These are phyloP conservation scores for Physocephala rufipes DNA, from an alignment of 2,888 invertebrate genomes.

Conservation along the genomic window DNA sequence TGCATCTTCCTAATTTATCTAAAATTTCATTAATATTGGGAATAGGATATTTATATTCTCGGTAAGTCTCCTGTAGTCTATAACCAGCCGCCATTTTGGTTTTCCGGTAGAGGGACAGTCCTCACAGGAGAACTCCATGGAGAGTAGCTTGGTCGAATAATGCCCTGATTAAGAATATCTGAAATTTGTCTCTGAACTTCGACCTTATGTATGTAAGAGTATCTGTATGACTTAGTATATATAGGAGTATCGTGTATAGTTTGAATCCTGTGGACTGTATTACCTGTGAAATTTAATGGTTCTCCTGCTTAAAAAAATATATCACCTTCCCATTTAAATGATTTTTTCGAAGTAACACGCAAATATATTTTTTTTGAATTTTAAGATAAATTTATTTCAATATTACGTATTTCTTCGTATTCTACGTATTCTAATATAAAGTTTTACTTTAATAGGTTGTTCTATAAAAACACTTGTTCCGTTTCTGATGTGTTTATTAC, in stretches of 20 bases:
- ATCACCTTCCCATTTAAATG: conserved; percentile 2
- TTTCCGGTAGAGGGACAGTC: conserved; percentile 29
- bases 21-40: conserved; percentile 31
- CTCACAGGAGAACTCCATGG: conserved; percentile 33
- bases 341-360: neutral
- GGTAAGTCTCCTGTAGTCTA: conserved; percentile 34
- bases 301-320: conserved; percentile 23
- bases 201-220: conserved; percentile 26
- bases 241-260: conserved; percentile 27
- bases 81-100: conserved; percentile 35
- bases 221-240: conserved; percentile 17
- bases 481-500: neutral
- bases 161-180: conserved; percentile 33
- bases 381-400: neutral
- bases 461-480: neutral
- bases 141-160: conserved; percentile 26
- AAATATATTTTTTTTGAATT: neutral
- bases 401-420: conserved; percentile 3
- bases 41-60: conserved; percentile 29
- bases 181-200: conserved; percentile 30
- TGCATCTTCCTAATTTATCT: conserved; percentile 25
- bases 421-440: neutral
- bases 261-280: conserved; percentile 12
- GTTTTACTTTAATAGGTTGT: neutral
- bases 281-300: conserved; percentile 8